Base-by-base conservation (phyloP, 64 coral and sea anemone species). In the Hydrozoanthus tunicans region DNA sequence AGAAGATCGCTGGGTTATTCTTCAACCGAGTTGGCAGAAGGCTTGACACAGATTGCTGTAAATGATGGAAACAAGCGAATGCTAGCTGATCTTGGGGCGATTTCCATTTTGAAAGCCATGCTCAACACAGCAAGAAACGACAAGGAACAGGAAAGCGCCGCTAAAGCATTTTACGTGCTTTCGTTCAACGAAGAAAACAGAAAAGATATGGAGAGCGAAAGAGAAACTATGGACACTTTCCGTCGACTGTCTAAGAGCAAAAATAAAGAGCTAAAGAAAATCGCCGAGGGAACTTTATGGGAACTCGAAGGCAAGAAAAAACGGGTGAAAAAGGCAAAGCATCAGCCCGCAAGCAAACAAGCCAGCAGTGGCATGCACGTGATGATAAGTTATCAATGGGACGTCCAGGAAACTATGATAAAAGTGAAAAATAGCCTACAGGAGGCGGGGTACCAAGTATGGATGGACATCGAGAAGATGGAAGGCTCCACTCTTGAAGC, bases 381-480 rank as follows among this genome's bases (percentile, higher is more conserved):
- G 2, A 85, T 85, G 82, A 85, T 85, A 14, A 64, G 80, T 61
- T 82, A 82, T 32, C 80, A 82, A 64, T 82, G 80, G 80, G 80
- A 82, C 23, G 80, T 17, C 32, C 80, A 82, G 26, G 15, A 65
- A 3, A 82, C 80, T 3, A 82, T 82, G 80, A 65, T 82, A 51
- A 13, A 64, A 5, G 80, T 82, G 23, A 82, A 82, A 15, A 82
- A 64, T 32, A 14, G 27, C 52, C 80, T 82, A 13, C 80, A 64
- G 80, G 60, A 4, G 26, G 80, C 80, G 3, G 80, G 80, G 4
- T 65, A 82, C 51, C 60, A 65, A 4, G 80, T 82, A 0, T 82
- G 80, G 80, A 82, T 82, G 60, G 80, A 82, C 12, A 64, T 82
- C 80, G 80, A 82, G 80, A 82, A 14, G 53, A 82, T 82, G 80